A percentile compares a stretch with the other conserved stretches of the same genome.
These are phyloP conservation scores for Cyclina sinensis DNA, from an alignment of 1,140 invertebrate species.

Conservation along the genomic window DNA sequence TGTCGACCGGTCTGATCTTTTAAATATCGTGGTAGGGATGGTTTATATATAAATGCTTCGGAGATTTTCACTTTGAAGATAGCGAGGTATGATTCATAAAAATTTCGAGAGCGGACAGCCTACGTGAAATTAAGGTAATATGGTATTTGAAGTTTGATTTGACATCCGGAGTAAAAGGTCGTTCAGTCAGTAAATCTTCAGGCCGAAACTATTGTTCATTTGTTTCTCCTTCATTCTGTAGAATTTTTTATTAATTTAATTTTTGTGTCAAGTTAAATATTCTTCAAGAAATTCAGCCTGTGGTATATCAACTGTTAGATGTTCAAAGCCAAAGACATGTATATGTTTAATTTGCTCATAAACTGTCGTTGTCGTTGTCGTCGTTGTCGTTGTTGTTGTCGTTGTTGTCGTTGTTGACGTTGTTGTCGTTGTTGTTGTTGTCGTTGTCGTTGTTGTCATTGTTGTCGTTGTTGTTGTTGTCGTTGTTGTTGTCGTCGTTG, in stretches of 20 bases:
- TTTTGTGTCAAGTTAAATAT: no score
- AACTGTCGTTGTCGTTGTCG: neutral
- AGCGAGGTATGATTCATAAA: neutral
- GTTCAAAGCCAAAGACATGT: no score
- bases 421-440: no score
- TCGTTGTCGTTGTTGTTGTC: neutral
- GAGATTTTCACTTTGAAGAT: neutral
- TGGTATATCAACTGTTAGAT: no score
- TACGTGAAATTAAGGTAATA: neutral
- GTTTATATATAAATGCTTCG: slow-evolving; percentile 3
- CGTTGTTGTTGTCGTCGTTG: no score
- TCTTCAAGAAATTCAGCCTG: no score
- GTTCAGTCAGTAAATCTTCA: neutral
- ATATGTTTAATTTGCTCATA: no score
- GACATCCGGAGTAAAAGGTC: neutral
- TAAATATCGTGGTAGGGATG: neutral
- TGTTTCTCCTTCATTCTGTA: no score
- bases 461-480: no score
- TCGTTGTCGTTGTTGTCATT: no score
- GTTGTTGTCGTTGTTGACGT: no score
- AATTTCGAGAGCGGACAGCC: neutral
- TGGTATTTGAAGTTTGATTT: neutral
- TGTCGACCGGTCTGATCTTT: neutral
- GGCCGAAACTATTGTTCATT: neutral
- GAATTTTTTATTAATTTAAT: no score